Evolutionary conservation across 2,797 vertebrate genomes (phyloP).

Genomic region (Sebastes iracundus): DNA sequence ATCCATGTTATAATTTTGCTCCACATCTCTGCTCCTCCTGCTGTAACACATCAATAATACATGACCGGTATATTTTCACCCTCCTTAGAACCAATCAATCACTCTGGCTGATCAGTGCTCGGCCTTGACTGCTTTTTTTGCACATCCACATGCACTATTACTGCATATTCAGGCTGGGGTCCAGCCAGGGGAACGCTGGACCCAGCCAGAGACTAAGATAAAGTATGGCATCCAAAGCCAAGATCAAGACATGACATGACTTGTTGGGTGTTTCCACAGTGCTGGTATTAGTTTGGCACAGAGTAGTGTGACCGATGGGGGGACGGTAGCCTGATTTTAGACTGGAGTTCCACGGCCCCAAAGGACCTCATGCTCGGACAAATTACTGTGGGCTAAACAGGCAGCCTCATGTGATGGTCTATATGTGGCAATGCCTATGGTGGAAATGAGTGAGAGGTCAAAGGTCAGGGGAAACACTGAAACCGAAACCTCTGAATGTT

Average conservation of each 20-base stretch:
- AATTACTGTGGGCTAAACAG: constrained; percentile 34
- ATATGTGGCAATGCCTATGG: constrained; percentile 59
- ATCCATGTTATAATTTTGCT: constrained; percentile 35
- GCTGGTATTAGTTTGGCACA: constrained; percentile 8
- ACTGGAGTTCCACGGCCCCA: neutral
- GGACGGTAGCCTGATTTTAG: constrained; percentile 19
- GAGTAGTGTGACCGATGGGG: neutral
- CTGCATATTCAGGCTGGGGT: constrained; percentile 29
- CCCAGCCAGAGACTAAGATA: constrained; percentile 1
- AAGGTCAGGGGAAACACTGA: constrained; percentile 67
- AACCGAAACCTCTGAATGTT: constrained; percentile 47
- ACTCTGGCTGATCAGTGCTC: constrained; percentile 40
- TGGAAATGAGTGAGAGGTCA: constrained; percentile 55
- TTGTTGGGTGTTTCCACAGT: constrained; percentile 8
- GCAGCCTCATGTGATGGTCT: constrained; percentile 55
- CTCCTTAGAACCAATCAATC: constrained; percentile 72
- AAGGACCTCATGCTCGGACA: constrained; percentile 13
- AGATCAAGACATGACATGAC: constrained; percentile 8
- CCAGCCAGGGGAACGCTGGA: constrained; percentile 19
- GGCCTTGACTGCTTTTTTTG: constrained; percentile 35
- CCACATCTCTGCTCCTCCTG: constrained; percentile 31
- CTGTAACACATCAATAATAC: constrained; percentile 71
- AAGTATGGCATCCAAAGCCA: neutral
- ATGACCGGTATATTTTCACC: constrained; percentile 72
- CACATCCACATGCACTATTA: constrained; percentile 31